A percentile compares a stretch with the other conserved stretches of the same genome.
Evolutionary conservation across 2,888 invertebrate genomes (phyloP).

Genomic region (Stomorhina lunata): DNA sequence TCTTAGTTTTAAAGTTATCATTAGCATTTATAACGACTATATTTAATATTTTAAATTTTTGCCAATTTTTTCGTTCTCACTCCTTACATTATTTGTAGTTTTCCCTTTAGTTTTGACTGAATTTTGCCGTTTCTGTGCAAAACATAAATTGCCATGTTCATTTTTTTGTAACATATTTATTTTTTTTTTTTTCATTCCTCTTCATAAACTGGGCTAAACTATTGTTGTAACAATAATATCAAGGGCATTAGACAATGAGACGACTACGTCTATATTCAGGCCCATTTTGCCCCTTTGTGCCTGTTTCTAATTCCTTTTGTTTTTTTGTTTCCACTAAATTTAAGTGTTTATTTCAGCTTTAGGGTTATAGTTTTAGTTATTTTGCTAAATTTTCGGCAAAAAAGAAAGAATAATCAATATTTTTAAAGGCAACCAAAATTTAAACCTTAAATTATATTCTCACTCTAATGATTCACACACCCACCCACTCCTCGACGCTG

Average conservation of each 20-base stretch:
- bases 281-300: neutral
- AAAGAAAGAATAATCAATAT: constrained; percentile 29
- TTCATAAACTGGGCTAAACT: constrained; percentile 56
- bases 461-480: neutral
- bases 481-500: neutral
- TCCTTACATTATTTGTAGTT: neutral
- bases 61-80: too few relatives aligned
- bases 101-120: neutral
- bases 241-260: constrained; percentile 67
- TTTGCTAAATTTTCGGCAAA: neutral
- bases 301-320: neutral
- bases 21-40: too few relatives aligned
- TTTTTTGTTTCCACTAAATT: neutral
- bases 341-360: neutral
- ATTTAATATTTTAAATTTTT: too few relatives aligned
- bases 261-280: constrained; percentile 2
- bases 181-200: neutral
- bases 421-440: constrained; percentile 4
- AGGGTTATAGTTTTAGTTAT: constrained; percentile 7
- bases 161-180: neutral
- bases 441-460: neutral
- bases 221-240: constrained; percentile 54
- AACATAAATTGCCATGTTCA: neutral
- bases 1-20: too few relatives aligned
- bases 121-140: neutral